Evolutionary conservation across 2,797 vertebrate genomes (phyloP), one percentile per base, ranked within the genome.

Genomic region (Synanceia verrucosa): DNA sequence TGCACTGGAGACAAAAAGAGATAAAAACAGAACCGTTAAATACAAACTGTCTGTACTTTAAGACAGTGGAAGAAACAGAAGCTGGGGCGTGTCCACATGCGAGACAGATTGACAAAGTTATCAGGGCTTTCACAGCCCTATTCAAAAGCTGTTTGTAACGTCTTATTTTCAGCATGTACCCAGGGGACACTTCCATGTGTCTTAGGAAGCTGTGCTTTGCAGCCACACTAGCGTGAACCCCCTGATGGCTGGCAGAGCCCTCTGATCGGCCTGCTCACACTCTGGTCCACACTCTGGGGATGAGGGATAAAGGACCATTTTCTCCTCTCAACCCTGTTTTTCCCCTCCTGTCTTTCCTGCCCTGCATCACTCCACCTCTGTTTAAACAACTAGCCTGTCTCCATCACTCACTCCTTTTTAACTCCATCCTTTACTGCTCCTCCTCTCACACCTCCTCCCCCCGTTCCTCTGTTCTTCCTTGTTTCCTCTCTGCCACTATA

Each of bases 231-330:
- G 84, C 62, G 73, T 87, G 85, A 89, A 85, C 74, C 79, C 82
- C 85, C 72, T 68, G 79, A 85, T 84, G 84, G 78, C 80, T 62
- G 73, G 65, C 76, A 82, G 80, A 89, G 84, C 83, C 89, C 85
- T 88, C 85, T 86, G 88, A 88, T 91, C 86, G 89, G 81, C 70
- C 82, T 84, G 77, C 85, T 88, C 84, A 81, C 81, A 85, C 88
- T 88, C 81, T 60, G 66, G 85, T 84, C 84, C 81, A 68, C 70
- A 86, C 89, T 84, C 85, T 63, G 29, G 89, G 87, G 88, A 88
- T 71, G 37, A 9, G 33, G 87, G 85, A 91, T 91, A 88, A 86
- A 86, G 88, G 81, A 73, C 79, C 81, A 59, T 71, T 83, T 82
- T 78, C 85, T 79, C 69, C 65, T 65, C 72, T 64, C 82, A 67